Evolutionary conservation across 2,888 invertebrate genomes (phyloP), one percentile per base, ranked within the genome.

Genomic region (Gymnosoma rotundatum): DNA sequence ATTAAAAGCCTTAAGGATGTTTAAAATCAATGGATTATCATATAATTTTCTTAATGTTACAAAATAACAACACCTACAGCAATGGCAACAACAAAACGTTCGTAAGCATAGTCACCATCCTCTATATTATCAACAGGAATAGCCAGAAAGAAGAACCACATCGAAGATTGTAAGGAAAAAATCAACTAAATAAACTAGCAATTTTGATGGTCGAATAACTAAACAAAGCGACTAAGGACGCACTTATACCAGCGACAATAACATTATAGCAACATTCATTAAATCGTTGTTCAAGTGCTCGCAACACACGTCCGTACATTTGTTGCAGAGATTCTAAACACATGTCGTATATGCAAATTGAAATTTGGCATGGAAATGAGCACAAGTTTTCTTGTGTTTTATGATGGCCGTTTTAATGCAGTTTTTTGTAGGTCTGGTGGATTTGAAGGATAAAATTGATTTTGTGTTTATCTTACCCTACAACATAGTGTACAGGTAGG

Each of bases 41-140:
- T 87, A 86, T 87, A 87, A 87, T 87, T 87, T 87, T 80, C 86
- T 82, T 87, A 86, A 86, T 87, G 79, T 72, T 83, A 76, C 86
- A 81, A 80, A 78, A 83, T 78, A 74, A 82, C 75, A 85, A 85
- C 82, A 78, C 76, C 80, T 75, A 74, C 63, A 78, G 69, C 76
- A 64, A 74, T 42, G 36, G 52, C 48, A 84, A 70, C 63, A 81
- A 32, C 21, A 61, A 66, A 54, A 67, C 50, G 50, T 12, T 42
- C 1, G 10, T 12, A 42, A 42, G 12, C 12, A 42, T 42, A 10
- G 67, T 32, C 72, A 66, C 48, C 50, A 69, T 69, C 25, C 14
- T 67, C 42, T 6, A 48, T 14, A 54, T 32, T 42, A 63, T 63
- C 69, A 61, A 63, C 32, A 78, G 54, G 21, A 61, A 69, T 61